These are phyloP conservation scores for Otolemur crassicaudatus DNA, from an alignment of 2,797 vertebrate genomes.

Conservation along the genomic window DNA sequence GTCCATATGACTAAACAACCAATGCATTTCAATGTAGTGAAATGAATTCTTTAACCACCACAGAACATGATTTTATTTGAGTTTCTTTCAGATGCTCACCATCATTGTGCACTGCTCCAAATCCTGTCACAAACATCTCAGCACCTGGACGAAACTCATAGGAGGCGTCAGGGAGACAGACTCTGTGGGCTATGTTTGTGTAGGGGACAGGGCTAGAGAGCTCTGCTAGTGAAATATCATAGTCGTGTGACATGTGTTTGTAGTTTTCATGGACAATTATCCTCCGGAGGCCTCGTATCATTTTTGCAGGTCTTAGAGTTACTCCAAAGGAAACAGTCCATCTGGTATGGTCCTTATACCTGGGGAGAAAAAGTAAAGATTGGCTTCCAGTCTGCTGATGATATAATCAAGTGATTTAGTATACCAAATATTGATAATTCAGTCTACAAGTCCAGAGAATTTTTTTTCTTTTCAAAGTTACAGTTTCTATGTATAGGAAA, in stretches of 20 bases:
- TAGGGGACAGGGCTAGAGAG: constrained; percentile 84
- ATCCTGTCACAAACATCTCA: constrained; percentile 88
- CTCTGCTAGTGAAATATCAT: constrained; percentile 87
- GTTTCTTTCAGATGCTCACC: constrained; percentile 82
- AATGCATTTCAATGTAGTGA: background rate
- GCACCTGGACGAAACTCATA: constrained; percentile 80
- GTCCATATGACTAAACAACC: background rate
- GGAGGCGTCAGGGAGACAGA: constrained; percentile 88
- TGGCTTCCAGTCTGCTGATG: background rate
- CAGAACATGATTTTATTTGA: background rate
- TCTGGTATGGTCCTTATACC: constrained; percentile 76
- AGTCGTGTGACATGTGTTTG: constrained; percentile 72
- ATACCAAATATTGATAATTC: background rate
- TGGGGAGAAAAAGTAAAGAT: constrained; percentile 57
- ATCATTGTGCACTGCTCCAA: constrained; percentile 86
- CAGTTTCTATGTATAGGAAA: background rate
- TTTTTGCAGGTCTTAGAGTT: constrained; percentile 80
- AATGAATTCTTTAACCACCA: background rate
- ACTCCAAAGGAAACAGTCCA: constrained; percentile 89
- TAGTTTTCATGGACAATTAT: constrained; percentile 88
- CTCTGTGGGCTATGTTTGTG: constrained; percentile 84
- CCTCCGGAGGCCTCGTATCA: constrained; percentile 80
- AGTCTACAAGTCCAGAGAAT: background rate
- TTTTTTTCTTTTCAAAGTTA: constrained; percentile 35
- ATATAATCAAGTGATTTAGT: constrained; percentile 13